Conservation (phyloP, 1,140 invertebrate genomes). For the Heliconius melpomene region DNA sequence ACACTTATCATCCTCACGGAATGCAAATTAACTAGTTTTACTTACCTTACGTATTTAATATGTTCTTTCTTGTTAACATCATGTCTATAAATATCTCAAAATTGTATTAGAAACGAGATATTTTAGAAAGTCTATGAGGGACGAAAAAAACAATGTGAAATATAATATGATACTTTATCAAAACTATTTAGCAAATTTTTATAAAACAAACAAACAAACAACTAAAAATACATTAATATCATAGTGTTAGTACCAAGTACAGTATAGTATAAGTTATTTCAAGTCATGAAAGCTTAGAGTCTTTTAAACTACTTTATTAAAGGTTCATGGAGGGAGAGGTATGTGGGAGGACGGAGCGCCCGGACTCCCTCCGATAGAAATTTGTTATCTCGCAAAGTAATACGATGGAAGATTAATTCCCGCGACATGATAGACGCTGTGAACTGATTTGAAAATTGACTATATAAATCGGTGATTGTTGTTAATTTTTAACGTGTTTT, state of each 20-base stretch:
- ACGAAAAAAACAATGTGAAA: too few relatives aligned
- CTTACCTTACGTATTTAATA: too few relatives aligned
- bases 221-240: not conserved
- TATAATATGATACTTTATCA: too few relatives aligned
- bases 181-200: too few relatives aligned
- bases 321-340: constrained; percentile 8
- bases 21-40: too few relatives aligned
- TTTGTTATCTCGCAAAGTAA: constrained; percentile 67
- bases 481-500: not conserved
- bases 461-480: constrained; percentile 13
- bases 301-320: constrained; percentile 16
- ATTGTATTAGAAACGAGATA: too few relatives aligned
- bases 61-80: too few relatives aligned
- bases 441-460: constrained; percentile 45
- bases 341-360: constrained; percentile 36
- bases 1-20: too few relatives aligned
- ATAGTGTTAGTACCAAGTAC: not conserved
- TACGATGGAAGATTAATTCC: constrained; percentile 64
- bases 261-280: not conserved
- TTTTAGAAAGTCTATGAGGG: too few relatives aligned
- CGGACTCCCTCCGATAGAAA: constrained; percentile 43
- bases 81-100: too few relatives aligned
- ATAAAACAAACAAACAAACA: not conserved
- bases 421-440: constrained; percentile 52
- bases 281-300: constrained; percentile 12